Base-by-base conservation (phyloP, 2,888 invertebrate genomes). In the Ennomos erosarius region DNA sequence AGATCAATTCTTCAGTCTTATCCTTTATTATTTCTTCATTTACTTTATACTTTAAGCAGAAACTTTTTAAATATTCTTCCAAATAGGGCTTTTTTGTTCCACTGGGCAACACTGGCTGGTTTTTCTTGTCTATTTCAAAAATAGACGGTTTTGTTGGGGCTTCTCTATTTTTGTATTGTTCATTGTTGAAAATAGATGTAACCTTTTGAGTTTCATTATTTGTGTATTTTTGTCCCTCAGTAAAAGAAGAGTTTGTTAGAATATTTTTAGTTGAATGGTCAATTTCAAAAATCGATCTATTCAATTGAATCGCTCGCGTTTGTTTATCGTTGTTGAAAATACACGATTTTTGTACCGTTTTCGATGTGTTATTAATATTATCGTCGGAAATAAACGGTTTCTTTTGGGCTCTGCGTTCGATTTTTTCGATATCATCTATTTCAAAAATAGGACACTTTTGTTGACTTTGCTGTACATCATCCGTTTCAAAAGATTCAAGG, bases 1-100 rank as follows among this genome's bases (percentile, higher is more conserved):
- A 88, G 0, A 78, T 48, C 66, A 73, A 82, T 63, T 89, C 89
- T 0, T 83, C 82, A 3, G 77, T 71, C 46, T 81, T 74, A 0
- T 46, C 50, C 33, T 36, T 66, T 2, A 87, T 59, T 48, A 69
- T 78, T 0, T 69, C 12, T 9, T 71, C 70, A 55, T 77, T 69
- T 1, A 43, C 34, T 36, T 64, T 58, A 70, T 48, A 69, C 37
- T 71, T 78, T 0, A 79, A 68, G 35, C 38, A 9, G 64, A 75
- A 87, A 10, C 44, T 69, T 36, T 59, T 75, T 8, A 78, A 40
- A 44, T 53, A 54, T 8, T 62, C 60, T 2, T 76, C 70, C 6
- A 74, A 35, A 11, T 12, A 45, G 1, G 9, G 10, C 10, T 43
- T 40, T 9, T 45, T 54, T 45, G 37, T 33, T 44, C 35, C 35